A percentile compares a stretch with the other conserved stretches of the same genome.
Conservation (phyloP, 2,797 vertebrate species). For the Tinamus major region DNA sequence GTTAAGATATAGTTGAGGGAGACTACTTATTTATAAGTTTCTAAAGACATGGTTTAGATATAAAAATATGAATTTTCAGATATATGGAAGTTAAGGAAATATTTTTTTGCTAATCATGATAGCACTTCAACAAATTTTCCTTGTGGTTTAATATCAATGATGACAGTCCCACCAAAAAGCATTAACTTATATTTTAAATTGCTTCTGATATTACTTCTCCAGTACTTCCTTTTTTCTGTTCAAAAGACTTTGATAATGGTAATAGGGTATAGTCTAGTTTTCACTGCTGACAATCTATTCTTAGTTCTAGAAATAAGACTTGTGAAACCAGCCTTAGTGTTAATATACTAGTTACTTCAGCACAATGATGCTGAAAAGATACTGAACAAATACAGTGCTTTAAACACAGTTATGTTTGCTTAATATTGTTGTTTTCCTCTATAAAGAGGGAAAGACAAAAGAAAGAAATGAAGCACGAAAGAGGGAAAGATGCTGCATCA, state of each 20-base stretch:
- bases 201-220: not conserved
- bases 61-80: not conserved
- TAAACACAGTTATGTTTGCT: not conserved
- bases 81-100: not conserved
- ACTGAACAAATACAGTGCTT: not conserved
- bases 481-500: not conserved
- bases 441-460: not conserved
- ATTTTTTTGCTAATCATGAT: not conserved
- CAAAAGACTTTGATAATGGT: not conserved
- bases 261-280: not conserved
- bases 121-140: not conserved
- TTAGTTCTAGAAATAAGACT: not conserved
- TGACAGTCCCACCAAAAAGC: not conserved
- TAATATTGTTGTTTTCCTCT: not conserved
- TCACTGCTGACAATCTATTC: not conserved
- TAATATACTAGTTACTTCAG: not conserved
- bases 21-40: slow-evolving; percentile 21
- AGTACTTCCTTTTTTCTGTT: not conserved
- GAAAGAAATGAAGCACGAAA: not conserved
- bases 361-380: not conserved
- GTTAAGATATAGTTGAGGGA: not conserved
- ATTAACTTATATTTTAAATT: not conserved
- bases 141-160: not conserved
- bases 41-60: not conserved
- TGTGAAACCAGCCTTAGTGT: not conserved